A percentile compares a stretch with the other conserved stretches of the same genome.
Conservation (phyloP, 2,113 vertebrate genomes). For the Cromileptes altivelis region DNA sequence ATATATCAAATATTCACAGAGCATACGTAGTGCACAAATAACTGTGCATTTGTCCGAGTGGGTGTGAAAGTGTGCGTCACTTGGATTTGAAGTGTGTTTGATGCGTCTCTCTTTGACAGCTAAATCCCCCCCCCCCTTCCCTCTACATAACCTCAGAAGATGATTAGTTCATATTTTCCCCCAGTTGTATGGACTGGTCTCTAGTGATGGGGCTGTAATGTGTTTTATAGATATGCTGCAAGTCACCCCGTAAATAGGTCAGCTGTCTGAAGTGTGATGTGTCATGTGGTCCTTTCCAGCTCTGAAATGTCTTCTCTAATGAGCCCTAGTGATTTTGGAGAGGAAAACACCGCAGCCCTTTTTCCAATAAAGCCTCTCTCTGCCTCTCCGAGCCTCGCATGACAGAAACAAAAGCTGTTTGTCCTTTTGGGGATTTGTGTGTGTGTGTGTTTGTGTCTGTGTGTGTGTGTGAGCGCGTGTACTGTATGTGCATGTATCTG, state of each 20-base stretch:
- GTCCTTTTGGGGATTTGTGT: slow-evolving; percentile 76
- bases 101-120: slow-evolving; percentile 67
- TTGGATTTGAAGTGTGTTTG: slow-evolving; percentile 58
- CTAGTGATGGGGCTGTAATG: slow-evolving; percentile 69
- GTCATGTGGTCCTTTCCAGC: slow-evolving; percentile 82
- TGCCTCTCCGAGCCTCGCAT: slow-evolving; percentile 77
- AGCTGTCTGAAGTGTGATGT: slow-evolving; percentile 84
- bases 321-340: slow-evolving; percentile 83
- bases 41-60: slow-evolving; percentile 45
- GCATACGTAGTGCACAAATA: slow-evolving; percentile 15
- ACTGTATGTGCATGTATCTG: slow-evolving; percentile 49
- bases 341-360: slow-evolving; percentile 83
- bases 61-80: slow-evolving; percentile 53
- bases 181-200: slow-evolving; percentile 65
- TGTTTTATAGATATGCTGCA: slow-evolving; percentile 84
- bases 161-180: slow-evolving; percentile 84
- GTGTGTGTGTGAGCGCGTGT: slow-evolving; percentile 26
- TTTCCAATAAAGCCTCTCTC: slow-evolving; percentile 84
- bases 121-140: slow-evolving; percentile 53
- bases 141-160: slow-evolving; percentile 67
- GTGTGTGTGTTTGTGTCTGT: slow-evolving; percentile 38
- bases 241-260: slow-evolving; percentile 85
- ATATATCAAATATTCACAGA: slow-evolving; percentile 31
- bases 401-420: slow-evolving; percentile 85
- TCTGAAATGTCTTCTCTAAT: slow-evolving; percentile 84